A percentile compares a stretch with the other conserved stretches of the same genome.
phyloP scores from a whole-genome alignment of 2,888 invertebrate genomes.

The Pachydiplax longipennis region DNA sequence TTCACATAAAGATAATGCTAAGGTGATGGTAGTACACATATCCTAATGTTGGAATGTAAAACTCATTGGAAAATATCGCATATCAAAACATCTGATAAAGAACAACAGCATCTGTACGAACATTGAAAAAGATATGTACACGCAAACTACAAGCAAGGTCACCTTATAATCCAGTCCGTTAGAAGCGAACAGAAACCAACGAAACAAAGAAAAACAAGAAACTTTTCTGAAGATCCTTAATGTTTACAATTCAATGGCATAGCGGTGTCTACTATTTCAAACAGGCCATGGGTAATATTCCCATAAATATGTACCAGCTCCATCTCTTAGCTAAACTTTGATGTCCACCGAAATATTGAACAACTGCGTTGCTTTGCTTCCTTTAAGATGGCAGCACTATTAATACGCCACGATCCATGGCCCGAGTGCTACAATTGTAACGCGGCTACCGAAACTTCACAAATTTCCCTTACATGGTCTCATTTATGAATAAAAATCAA shows the following conservation, averaged over 20 bases:
- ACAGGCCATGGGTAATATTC: slow-evolving; percentile 35
- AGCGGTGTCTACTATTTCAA: slow-evolving; percentile 25
- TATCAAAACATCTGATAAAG: not conserved
- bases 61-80: not conserved
- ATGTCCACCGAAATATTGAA: slow-evolving; percentile 45
- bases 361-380: slow-evolving; percentile 30
- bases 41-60: not conserved
- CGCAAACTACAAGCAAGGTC: slow-evolving; percentile 36
- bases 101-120: not conserved
- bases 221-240: not conserved
- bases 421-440: slow-evolving; percentile 19
- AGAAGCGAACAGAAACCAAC: not conserved
- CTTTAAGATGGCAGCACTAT: slow-evolving; percentile 45
- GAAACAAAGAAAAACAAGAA: not conserved
- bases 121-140: slow-evolving; percentile 9
- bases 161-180: slow-evolving; percentile 1
- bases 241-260: not conserved
- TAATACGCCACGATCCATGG: slow-evolving; percentile 8
- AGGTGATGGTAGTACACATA: not conserved
- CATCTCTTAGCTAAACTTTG: slow-evolving; percentile 47
- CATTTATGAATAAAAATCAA: not conserved
- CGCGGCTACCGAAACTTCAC: slow-evolving; percentile 1
- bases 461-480: not conserved
- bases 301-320: slow-evolving; percentile 45
- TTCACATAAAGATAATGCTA: not conserved